Evolutionary conservation across 2,888 invertebrate species (phyloP).

Genomic region (Cantharis flavilabris): DNA sequence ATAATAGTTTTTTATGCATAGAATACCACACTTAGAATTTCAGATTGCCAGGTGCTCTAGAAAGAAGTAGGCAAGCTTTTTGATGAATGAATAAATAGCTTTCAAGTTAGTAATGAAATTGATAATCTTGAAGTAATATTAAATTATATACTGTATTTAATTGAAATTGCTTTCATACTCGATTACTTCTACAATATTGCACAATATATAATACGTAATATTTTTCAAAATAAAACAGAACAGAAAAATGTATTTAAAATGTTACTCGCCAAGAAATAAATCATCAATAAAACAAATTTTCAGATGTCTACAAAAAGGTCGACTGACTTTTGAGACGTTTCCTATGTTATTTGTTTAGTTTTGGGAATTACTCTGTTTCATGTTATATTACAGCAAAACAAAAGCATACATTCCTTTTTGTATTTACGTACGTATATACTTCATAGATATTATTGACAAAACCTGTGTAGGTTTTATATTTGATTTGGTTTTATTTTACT

Average conservation of each 20-base stretch:
- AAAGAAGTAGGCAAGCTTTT: too few relatives aligned
- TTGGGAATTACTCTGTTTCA: background rate
- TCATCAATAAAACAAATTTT: conserved; percentile 2
- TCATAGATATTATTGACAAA: background rate
- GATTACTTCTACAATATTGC: background rate
- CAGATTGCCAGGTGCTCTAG: too few relatives aligned
- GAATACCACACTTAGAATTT: too few relatives aligned
- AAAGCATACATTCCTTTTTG: background rate
- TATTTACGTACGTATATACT: background rate
- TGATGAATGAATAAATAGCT: too few relatives aligned
- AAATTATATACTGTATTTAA: too few relatives aligned
- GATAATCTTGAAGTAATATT: too few relatives aligned
- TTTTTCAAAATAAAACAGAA: background rate
- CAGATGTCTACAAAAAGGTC: background rate
- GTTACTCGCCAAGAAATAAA: background rate
- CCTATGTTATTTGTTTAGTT: background rate
- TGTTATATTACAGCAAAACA: background rate
- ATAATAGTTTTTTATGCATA: too few relatives aligned
- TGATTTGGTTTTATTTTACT: background rate
- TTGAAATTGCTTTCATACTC: too few relatives aligned
- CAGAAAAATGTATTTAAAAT: background rate
- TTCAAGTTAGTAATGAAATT: too few relatives aligned
- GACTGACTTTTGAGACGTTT: conserved; percentile 1
- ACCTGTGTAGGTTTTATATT: background rate
- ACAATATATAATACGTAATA: background rate